Evolutionary conservation across 2,888 invertebrate genomes (phyloP).

Genomic region (Epistrophella euchroma): DNA sequence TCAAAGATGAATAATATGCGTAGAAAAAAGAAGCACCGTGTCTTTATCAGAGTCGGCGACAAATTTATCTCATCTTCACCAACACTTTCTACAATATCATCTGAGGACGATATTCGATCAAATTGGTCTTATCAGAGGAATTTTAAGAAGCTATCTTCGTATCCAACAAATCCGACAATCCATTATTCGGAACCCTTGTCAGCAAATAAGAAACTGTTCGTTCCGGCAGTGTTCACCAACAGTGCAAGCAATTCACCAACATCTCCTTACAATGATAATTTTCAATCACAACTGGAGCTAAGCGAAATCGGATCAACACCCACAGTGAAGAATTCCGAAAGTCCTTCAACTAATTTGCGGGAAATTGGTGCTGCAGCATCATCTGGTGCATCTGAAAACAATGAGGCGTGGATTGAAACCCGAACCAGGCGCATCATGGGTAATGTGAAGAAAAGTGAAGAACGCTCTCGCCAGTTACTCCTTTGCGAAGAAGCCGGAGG

Average conservation of each 20-base stretch:
- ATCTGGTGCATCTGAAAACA: slow-evolving; percentile 37
- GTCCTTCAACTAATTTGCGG: slow-evolving; percentile 23
- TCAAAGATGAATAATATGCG: slow-evolving; percentile 21
- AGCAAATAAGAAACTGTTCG: slow-evolving; percentile 19
- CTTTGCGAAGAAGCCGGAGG: slow-evolving; percentile 79
- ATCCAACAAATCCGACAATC: slow-evolving; percentile 25
- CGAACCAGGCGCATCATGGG: slow-evolving; percentile 79
- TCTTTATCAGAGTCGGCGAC: slow-evolving; percentile 43
- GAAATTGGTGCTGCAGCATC: slow-evolving; percentile 14
- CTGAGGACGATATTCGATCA: slow-evolving; percentile 8
- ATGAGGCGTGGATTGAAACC: slow-evolving; percentile 78
- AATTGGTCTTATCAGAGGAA: slow-evolving; percentile 33
- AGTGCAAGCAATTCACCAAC: slow-evolving; percentile 29
- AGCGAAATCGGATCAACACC: slow-evolving; percentile 39
- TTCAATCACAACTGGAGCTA: slow-evolving; percentile 43
- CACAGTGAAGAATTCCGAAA: slow-evolving; percentile 23
- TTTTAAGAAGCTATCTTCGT: not conserved
- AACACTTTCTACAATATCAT: slow-evolving; percentile 20
- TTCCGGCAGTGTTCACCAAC: slow-evolving; percentile 19
- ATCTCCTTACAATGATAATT: slow-evolving; percentile 44
- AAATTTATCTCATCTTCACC: slow-evolving; percentile 26
- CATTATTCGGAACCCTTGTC: slow-evolving; percentile 10
- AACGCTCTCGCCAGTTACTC: slow-evolving; percentile 79
- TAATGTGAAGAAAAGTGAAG: slow-evolving; percentile 79
- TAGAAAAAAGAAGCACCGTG: slow-evolving; percentile 45